A percentile compares a stretch with the other conserved stretches of the same genome.
phyloP scores from a whole-genome alignment of 2,888 invertebrate species.

The Tetramorium bicarinatum region DNA sequence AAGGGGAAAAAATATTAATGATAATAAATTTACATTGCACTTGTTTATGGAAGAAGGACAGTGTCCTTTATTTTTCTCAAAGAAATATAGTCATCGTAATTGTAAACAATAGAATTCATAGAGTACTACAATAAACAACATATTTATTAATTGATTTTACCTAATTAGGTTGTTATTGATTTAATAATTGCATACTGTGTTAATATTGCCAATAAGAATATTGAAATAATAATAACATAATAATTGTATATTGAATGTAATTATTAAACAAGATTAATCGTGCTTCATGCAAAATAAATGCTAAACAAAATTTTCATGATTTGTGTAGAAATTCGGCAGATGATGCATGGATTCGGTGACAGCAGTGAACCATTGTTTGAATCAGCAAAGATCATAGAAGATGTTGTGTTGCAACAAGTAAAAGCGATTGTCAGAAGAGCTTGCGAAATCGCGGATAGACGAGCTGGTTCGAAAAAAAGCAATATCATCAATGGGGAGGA shows the following conservation, averaged over 20 bases:
- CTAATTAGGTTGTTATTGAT: not conserved
- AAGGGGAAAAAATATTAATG: too few relatives aligned
- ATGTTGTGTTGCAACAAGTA: constrained; percentile 93
- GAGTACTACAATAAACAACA: not conserved
- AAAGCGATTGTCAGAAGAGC: constrained; percentile 93
- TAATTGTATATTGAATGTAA: not conserved
- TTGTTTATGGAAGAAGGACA: too few relatives aligned
- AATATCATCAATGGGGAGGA: constrained; percentile 89
- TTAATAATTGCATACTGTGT: not conserved
- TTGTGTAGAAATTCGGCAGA: constrained; percentile 91
- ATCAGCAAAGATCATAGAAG: constrained; percentile 94
- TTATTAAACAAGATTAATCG: not conserved
- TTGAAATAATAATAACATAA: not conserved
- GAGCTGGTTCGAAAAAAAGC: constrained; percentile 84
- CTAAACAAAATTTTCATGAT: constrained; percentile 13
- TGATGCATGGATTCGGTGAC: constrained; percentile 98
- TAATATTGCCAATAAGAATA: not conserved
- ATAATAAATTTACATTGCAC: too few relatives aligned
- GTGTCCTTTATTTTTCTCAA: too few relatives aligned
- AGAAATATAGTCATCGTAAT: too few relatives aligned
- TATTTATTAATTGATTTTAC: not conserved
- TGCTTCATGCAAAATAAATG: not conserved
- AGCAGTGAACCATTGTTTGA: constrained; percentile 93
- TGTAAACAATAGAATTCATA: too few relatives aligned
- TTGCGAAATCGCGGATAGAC: constrained; percentile 89